These are phyloP conservation scores for Ifrita kowaldi DNA, from an alignment of 2,113 vertebrate genomes.

Conservation along the genomic window DNA sequence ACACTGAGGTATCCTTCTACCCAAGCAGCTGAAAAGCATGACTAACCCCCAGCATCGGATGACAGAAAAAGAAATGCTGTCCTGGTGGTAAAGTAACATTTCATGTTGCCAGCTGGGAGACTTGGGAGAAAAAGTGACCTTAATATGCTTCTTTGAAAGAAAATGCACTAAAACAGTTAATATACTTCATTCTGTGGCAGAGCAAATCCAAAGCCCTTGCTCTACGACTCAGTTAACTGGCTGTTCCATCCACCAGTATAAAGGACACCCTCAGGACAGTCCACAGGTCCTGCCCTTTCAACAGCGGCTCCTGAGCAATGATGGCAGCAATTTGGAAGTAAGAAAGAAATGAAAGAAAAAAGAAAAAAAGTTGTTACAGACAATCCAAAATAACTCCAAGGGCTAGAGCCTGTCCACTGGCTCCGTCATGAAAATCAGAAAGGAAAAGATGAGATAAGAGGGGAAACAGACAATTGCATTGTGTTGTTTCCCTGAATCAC, in stretches of 20 bases:
- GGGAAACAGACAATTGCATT: background rate
- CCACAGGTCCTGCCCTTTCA: background rate
- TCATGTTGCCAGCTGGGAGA: background rate
- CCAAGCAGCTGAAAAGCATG: background rate
- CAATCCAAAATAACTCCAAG: background rate
- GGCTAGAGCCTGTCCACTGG: background rate
- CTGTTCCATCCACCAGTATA: background rate
- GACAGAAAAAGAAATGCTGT: background rate
- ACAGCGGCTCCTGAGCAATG: background rate
- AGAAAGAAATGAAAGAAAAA: background rate
- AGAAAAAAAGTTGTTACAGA: background rate
- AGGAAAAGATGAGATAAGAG: background rate
- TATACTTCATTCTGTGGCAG: background rate
- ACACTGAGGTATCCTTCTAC: background rate
- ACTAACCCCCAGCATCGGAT: background rate
- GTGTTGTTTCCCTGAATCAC: background rate
- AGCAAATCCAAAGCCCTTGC: background rate
- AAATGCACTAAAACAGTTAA: constrained; percentile 4
- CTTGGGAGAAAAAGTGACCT: background rate
- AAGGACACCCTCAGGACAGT: background rate
- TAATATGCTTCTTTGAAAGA: background rate
- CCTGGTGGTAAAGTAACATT: background rate
- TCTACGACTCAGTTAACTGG: background rate
- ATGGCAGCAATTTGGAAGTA: background rate
- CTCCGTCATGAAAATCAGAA: background rate